Evolutionary conservation across 2,113 vertebrate genomes (phyloP), one percentile per base, ranked within the genome.

Genomic region (Cygnus buccinator): DNA sequence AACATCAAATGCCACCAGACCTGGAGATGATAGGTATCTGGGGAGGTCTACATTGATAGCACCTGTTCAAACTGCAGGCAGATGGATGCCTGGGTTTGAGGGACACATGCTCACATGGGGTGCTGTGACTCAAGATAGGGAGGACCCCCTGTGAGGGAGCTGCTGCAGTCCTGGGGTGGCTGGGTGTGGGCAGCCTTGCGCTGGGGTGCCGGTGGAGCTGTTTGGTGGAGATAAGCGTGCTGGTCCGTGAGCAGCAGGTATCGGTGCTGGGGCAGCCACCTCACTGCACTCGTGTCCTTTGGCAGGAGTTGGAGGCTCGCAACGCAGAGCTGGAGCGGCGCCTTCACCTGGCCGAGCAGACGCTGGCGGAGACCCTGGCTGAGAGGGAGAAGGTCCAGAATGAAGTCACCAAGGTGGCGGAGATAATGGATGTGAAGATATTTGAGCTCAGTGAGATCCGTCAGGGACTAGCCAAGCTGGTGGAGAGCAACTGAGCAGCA

Each of bases 351-450:
- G 97, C 97, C 0, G 99, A 99, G 97, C 99, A 98, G 93, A 98
- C 94, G 7, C 98, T 99, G 89, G 98, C 97, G 0, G 98, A 98
- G 91, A 98, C 97, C 1, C 96, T 99, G 84, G 98, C 98, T 0
- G 98, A 99, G 28, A 98, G 99, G 62, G 99, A 99, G 79, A 98
- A 98, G 70, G 91, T 98, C 3, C 98, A 99, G 65, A 96, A 63
- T 0, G 99, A 99, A 91, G 98, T 99, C 89, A 97, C 98, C 96
- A 98, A 98, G 72, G 98, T 98, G 16, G 98, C 99, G 0, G 99
- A 99, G 95, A 98, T 99, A 81, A 98, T 99, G 96, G 99, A 99
- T 23, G 98, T 99, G 96, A 99, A 99, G 98, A 98, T 99, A 74
- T 99, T 99, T 35, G 99, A 99, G 97, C 98, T 99, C 59, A 99